These are phyloP conservation scores for Picus viridis DNA, from an alignment of 2,797 vertebrate species.

Conservation along the genomic window DNA sequence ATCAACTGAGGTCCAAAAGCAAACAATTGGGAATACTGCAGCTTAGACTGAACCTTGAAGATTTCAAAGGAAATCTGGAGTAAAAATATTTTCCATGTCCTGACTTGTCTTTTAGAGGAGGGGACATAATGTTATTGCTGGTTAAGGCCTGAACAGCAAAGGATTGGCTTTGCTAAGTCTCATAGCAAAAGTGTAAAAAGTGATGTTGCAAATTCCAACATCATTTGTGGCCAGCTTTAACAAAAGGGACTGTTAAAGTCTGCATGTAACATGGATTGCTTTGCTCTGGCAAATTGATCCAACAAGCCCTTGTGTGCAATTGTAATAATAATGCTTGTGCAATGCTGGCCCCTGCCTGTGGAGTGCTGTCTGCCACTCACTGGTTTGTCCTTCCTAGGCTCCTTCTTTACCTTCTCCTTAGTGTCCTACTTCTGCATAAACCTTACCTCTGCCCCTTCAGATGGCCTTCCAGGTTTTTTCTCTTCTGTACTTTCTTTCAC, in stretches of 20 bases:
- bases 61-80: neutral
- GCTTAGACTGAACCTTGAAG: neutral
- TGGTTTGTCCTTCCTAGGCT: neutral
- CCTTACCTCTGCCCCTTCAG: neutral
- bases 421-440: neutral
- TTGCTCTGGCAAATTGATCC: neutral
- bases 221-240: neutral
- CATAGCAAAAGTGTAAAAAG: neutral
- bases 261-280: neutral
- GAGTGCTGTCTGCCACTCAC: constrained; percentile 3
- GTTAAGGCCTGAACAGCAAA: neutral
- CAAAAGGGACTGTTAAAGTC: neutral
- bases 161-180: neutral
- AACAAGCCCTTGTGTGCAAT: neutral
- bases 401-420: neutral
- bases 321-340: neutral
- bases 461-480: neutral
- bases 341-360: neutral
- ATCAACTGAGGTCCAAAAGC: neutral
- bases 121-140: neutral
- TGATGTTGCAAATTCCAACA: neutral
- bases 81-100: neutral
- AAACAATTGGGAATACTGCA: neutral
- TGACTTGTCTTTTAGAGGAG: neutral
- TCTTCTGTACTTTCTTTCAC: neutral